Conservation (phyloP, 1,140 invertebrate species). For the Leptopilina boulardi region DNA sequence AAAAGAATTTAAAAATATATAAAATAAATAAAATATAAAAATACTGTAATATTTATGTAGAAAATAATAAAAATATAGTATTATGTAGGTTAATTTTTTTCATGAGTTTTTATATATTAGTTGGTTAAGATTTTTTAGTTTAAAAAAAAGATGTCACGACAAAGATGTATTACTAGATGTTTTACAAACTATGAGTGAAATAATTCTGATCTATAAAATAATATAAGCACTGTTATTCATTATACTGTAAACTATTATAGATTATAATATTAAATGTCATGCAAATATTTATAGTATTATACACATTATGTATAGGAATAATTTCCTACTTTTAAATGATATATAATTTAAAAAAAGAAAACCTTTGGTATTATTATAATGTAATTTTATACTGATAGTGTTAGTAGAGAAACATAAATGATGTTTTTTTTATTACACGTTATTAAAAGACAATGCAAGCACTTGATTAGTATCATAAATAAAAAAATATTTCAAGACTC, state of each 20-base stretch:
- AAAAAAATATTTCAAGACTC: too few relatives aligned
- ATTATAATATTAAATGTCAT: not conserved
- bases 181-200: slow-evolving; percentile 65
- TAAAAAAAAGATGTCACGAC: not conserved
- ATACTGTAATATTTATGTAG: not conserved
- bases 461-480: too few relatives aligned
- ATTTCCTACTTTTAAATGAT: too few relatives aligned
- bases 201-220: slow-evolving; percentile 68
- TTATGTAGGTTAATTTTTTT: not conserved
- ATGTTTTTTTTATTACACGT: too few relatives aligned
- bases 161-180: slow-evolving; percentile 24
- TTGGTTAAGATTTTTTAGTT: not conserved
- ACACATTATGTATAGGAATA: too few relatives aligned
- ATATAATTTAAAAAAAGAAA: too few relatives aligned
- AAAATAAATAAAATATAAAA: not conserved
- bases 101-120: not conserved
- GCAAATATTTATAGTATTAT: not conserved
- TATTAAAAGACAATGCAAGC: too few relatives aligned
- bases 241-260: slow-evolving; percentile 38
- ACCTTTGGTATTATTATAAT: too few relatives aligned
- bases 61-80: slow-evolving; percentile 21
- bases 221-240: slow-evolving; percentile 58
- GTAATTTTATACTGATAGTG: too few relatives aligned
- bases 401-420: too few relatives aligned
- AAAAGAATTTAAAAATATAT: not conserved